Conservation (phyloP, 2,888 invertebrate species). For the Imbricaverruca yamaguchii region DNA sequence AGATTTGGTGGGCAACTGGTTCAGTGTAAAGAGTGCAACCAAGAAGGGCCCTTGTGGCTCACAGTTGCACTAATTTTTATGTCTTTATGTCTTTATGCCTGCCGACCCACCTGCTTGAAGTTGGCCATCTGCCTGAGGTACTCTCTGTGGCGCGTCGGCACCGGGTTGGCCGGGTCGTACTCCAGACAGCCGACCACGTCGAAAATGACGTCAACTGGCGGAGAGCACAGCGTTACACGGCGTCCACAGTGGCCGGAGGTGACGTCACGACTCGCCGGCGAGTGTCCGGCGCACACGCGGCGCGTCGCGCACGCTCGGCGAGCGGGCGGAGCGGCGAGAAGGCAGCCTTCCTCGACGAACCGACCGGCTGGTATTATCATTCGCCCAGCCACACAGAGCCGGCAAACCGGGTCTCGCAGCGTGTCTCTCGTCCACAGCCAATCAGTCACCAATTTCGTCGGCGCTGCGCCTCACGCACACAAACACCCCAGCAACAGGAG, state of each 20-base stretch:
- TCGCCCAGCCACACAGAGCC: background rate
- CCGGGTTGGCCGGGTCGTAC: constrained; percentile 79
- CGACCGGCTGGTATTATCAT: too few species aligned
- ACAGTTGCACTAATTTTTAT: too few species aligned
- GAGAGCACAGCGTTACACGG: constrained; percentile 4
- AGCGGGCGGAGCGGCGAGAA: too few species aligned
- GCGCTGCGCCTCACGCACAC: too few species aligned
- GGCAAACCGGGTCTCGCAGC: background rate
- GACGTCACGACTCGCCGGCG: background rate
- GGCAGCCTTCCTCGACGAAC: too few species aligned
- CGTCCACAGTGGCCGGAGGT: background rate
- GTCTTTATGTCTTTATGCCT: too few species aligned
- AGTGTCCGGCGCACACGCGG: too few species aligned
- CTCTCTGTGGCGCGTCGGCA: constrained; percentile 88
- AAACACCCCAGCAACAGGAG: too few species aligned
- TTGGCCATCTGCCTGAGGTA: constrained; percentile 85
- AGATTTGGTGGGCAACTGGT: too few species aligned
- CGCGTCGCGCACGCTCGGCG: too few species aligned
- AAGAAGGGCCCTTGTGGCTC: too few species aligned
- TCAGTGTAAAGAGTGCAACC: too few species aligned
- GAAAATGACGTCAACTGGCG: constrained; percentile 76
- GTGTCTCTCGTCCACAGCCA: background rate
- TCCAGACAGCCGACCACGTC: constrained; percentile 98
- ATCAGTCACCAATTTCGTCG: background rate
- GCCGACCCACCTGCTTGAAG: constrained; percentile 64